phyloP scores from a whole-genome alignment of 2,797 vertebrate genomes.

The Cynopterus sphinx region DNA sequence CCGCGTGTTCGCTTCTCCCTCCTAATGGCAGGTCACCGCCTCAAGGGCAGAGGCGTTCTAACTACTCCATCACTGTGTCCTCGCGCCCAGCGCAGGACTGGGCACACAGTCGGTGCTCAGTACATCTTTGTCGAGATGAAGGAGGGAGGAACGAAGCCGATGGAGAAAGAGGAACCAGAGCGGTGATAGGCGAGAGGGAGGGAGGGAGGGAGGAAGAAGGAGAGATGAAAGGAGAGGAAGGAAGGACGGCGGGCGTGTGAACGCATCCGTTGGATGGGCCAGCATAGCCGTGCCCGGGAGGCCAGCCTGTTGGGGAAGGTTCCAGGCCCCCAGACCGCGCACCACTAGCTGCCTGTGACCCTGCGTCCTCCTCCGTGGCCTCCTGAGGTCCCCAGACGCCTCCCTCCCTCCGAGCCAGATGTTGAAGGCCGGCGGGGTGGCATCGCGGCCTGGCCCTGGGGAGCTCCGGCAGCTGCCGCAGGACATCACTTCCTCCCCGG shows the following conservation, averaged over 20 bases:
- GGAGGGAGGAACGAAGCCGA: background rate
- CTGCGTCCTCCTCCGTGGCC: background rate
- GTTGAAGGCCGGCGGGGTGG: background rate
- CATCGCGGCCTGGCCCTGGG: background rate
- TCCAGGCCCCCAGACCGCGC: background rate
- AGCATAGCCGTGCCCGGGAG: background rate
- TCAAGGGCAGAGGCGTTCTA: background rate
- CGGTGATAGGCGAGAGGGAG: too few species aligned
- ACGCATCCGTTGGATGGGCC: background rate
- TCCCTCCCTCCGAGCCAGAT: conserved; percentile 35
- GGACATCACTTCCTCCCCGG: conserved; percentile 42
- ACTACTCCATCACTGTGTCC: background rate
- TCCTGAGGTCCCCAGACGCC: background rate
- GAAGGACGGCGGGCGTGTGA: background rate
- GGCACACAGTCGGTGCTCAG: background rate
- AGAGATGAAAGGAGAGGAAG: background rate
- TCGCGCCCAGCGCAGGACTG: background rate
- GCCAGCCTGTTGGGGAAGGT: background rate
- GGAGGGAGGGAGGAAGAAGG: background rate
- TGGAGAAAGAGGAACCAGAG: background rate
- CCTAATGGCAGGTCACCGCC: background rate
- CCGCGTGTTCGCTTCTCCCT: background rate
- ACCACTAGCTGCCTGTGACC: background rate
- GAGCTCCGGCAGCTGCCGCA: conserved; percentile 13
- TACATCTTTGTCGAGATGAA: background rate